Evolutionary conservation across 2,113 vertebrate genomes (phyloP).

Genomic region (Gobio gobio): DNA sequence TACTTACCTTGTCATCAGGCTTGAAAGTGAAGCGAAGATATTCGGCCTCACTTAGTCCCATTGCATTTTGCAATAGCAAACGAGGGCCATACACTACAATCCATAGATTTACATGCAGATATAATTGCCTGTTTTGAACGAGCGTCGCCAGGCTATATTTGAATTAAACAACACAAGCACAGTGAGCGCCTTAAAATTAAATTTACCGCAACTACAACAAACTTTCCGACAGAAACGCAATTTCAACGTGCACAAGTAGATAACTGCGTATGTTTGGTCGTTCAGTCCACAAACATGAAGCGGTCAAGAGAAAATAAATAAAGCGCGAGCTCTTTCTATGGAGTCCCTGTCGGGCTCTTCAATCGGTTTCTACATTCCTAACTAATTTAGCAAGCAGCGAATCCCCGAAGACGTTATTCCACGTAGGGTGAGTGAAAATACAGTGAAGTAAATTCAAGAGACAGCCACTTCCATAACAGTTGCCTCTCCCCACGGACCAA

Average conservation of each 20-base stretch:
- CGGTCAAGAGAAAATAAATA: conserved; percentile 45
- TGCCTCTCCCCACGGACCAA: conserved; percentile 44
- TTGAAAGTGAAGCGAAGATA: conserved; percentile 34
- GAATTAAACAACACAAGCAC: not conserved
- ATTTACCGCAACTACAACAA: not conserved
- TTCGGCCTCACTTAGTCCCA: conserved; percentile 50
- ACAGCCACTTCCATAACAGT: conserved; percentile 41
- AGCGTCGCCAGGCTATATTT: not conserved
- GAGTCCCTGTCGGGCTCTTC: too few relatives aligned
- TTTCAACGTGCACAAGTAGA: not conserved
- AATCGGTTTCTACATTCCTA: not conserved
- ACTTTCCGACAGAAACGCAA: not conserved
- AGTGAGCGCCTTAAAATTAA: not conserved
- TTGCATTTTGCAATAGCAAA: conserved; percentile 36
- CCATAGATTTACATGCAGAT: conserved; percentile 12
- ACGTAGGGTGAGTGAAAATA: conserved; percentile 37
- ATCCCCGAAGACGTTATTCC: conserved; percentile 13
- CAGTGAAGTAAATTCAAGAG: conserved; percentile 48
- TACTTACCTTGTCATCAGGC: conserved; percentile 54
- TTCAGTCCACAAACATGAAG: conserved; percentile 30
- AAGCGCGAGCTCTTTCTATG: conserved; percentile 10
- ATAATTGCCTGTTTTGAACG: conserved; percentile 4
- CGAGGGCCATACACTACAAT: conserved; percentile 8
- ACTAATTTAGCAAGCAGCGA: not conserved
- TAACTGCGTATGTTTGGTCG: conserved; percentile 30